Conservation (phyloP, 2,888 invertebrate species). For the Eudemis profundana region DNA sequence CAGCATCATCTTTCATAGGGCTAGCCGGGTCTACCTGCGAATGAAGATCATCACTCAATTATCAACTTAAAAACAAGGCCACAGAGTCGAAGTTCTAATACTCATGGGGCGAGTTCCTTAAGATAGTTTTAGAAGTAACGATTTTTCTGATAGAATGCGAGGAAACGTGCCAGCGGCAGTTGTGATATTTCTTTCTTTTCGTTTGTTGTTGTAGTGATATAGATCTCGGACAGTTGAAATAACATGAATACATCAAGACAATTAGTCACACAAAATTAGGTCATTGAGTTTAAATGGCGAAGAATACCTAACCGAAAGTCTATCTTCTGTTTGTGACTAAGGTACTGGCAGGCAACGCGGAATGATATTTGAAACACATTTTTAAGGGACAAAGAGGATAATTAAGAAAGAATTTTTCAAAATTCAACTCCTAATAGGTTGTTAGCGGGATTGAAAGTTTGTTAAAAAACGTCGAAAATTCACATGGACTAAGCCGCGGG, state of each 20-base stretch:
- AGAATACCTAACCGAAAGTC: too few relatives aligned
- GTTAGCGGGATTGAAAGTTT: too few relatives aligned
- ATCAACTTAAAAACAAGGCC: conserved; percentile 51
- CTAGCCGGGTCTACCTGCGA: conserved; percentile 70
- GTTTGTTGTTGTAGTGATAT: conserved; percentile 67
- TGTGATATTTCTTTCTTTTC: conserved; percentile 63
- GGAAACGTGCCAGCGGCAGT: conserved; percentile 75
- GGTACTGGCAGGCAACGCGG: too few relatives aligned
- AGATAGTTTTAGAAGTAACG: conserved; percentile 57
- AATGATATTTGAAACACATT: too few relatives aligned
- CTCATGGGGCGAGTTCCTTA: conserved; percentile 32
- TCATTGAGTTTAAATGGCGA: neutral
- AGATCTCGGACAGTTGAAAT: conserved; percentile 78
- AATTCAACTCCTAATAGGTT: too few relatives aligned
- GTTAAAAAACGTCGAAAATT: too few relatives aligned
- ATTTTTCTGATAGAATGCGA: conserved; percentile 64
- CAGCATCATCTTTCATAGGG: conserved; percentile 81
- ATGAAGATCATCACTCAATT: conserved; percentile 54
- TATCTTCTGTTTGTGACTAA: too few relatives aligned
- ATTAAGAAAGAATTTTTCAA: too few relatives aligned
- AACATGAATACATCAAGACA: conserved; percentile 56
- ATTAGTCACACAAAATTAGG: neutral
- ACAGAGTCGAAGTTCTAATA: conserved; percentile 46
- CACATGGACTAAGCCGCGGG: too few relatives aligned
- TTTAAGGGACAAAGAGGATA: too few relatives aligned